Base-by-base conservation (phyloP, 2,113 vertebrate species). In the Acanthochromis polyacanthus region DNA sequence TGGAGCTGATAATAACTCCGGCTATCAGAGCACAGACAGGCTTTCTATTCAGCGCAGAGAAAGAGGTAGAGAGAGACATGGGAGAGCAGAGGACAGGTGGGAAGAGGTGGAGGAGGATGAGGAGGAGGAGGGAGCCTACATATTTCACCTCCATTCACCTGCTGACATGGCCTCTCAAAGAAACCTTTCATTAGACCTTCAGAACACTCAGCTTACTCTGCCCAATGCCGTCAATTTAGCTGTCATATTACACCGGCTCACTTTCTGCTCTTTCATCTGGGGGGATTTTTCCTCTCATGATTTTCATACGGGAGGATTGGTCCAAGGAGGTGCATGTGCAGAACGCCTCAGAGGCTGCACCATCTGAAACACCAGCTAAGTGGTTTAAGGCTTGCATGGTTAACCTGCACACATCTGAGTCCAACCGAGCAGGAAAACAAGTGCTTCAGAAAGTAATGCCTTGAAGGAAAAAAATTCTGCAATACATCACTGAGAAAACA, bases 71-170 rank as follows among this genome's bases (percentile, higher is more conserved):
- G 52, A 61, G 19, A 51, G 30, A 36, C 32, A 36, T 36, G 32
- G 7, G 32, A 36, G 32, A 36, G 32, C 32, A 36, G 32, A 36
- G 32, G 32, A 36, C 32, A 36, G 32, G 32, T 36, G 32, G 32
- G 32, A 9, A 10, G 32, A 36, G 32, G 32, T 10, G 48, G 62
- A 12, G n/a, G 19, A 63, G 78, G 68, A 71, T 50, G 71, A 40
- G 50, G 64, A 73, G 45, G 20, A 36, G 52, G 51, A 52, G 62
- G 64, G 81, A n/a, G 63, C 15, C 55, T 61, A 80, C 82, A 87
- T 86, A 89, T 91, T 92, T 93, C 90, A 91, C 87, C 88, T 85
- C 84, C 80, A 89, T 88, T 92, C 90, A 93, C 88, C 88, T 90
- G 84, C 88, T 89, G 90, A 91, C 88, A 86, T 65, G 84, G 88